Conservation (phyloP, 2,113 vertebrate genomes). For the Oryctolagus cuniculus region mOryCun1.1 NC_091438.1:65164001-65164500, state of each 20-base stretch:
- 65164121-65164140: background rate
- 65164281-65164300: background rate
- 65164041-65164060: background rate
- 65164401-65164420: conserved; percentile 3
- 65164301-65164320: background rate
- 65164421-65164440: conserved; percentile 55
- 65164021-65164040: background rate
- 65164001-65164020: background rate
- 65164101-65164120: background rate
- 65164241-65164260: background rate
- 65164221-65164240: background rate
- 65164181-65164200: background rate
- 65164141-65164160: background rate
- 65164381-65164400: conserved; percentile 52
- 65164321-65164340: background rate
- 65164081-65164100: background rate
- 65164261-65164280: background rate
- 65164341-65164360: background rate
- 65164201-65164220: background rate
- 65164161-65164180: background rate
- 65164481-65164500: conserved; percentile 45
- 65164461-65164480: conserved; percentile 49
- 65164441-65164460: conserved; percentile 58
- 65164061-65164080: background rate
- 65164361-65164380: conserved; percentile 30